A percentile compares a stretch with the other conserved stretches of the same genome.
phyloP scores from a whole-genome alignment of 2,113 vertebrate species.

The Leptosomus discolor region DNA sequence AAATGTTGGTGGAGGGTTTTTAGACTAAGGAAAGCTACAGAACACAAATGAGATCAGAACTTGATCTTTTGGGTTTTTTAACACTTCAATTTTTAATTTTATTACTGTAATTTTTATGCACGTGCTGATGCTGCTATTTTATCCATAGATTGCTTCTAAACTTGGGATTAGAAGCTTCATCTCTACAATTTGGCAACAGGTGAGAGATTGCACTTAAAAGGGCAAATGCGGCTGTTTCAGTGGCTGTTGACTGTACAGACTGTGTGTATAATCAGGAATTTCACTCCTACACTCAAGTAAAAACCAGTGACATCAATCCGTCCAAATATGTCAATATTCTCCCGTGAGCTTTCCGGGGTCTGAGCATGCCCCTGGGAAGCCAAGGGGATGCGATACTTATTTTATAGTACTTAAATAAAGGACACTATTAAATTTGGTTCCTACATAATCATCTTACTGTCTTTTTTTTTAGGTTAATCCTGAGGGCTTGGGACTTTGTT shows the following conservation, averaged over 20 bases:
- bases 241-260: background rate
- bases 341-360: background rate
- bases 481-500: background rate
- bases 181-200: background rate
- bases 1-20: background rate
- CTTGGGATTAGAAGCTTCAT: constrained; percentile 20
- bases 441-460: background rate
- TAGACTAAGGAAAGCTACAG: background rate
- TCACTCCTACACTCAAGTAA: background rate
- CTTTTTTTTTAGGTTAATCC: background rate
- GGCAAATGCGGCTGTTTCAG: background rate
- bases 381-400: background rate
- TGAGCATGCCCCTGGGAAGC: background rate
- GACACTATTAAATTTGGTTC: background rate
- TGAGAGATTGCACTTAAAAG: background rate
- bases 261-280: background rate
- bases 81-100: background rate
- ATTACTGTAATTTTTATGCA: background rate
- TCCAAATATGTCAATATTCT: background rate
- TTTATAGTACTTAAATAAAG: background rate
- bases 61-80: background rate
- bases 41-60: background rate
- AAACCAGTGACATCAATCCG: background rate
- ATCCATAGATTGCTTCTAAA: constrained; percentile 7
- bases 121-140: constrained; percentile 37